Base-by-base conservation (phyloP, 2,113 vertebrate species). In the Callopanchax toddi region DNA sequence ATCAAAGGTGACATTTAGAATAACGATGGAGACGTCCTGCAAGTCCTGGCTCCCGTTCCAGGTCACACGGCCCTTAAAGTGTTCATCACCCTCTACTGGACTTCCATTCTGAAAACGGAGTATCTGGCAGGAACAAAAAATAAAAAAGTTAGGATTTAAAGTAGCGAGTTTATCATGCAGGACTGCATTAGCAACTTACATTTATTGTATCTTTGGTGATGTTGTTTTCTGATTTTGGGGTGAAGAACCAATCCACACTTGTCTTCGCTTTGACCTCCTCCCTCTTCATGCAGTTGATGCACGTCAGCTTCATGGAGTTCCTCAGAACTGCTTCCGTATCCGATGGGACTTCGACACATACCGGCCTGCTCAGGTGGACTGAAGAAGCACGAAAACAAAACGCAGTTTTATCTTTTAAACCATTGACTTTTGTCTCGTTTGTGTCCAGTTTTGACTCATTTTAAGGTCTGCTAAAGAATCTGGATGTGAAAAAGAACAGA, bases 31-130 rank as follows among this genome's bases (percentile, higher is more conserved):
- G 12, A 99, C 83, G 0, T 99, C 97, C 77, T 99, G 97, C 67
- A 98, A 86, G 79, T 99, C 97, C 53, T 94, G 93, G 82, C 96
- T 99, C 2, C 97, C 97, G 0, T 89, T 94, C 97, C 97, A 99
- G 51, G 60, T 63, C 11, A 99, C 81, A 13, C 97, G 94, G 0
- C 90, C 93, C 0, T 90, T 91, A 88, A 94, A 95, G 3, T 90
- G 92, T 54, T 91, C 92, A 0, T 91, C 87, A 0, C 88, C 40
- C 0, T 91, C 89, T 4, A 51, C 72, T 0, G 60, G 26, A 1
- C 0, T 9, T n/a, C 83, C 80, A 0, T 78, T 52, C 0, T 93
- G 89, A 37, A 91, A 92, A 84, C 88, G 84, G 0, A 89, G 95
- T 84, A 99, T 98, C 97, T 99, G 79, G 2, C 13, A n/a, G 15